A percentile compares a stretch with the other conserved stretches of the same genome.
These are phyloP conservation scores for Mus caroli DNA, from an alignment of 2,797 vertebrate genomes.

Conservation along the genomic window DNA sequence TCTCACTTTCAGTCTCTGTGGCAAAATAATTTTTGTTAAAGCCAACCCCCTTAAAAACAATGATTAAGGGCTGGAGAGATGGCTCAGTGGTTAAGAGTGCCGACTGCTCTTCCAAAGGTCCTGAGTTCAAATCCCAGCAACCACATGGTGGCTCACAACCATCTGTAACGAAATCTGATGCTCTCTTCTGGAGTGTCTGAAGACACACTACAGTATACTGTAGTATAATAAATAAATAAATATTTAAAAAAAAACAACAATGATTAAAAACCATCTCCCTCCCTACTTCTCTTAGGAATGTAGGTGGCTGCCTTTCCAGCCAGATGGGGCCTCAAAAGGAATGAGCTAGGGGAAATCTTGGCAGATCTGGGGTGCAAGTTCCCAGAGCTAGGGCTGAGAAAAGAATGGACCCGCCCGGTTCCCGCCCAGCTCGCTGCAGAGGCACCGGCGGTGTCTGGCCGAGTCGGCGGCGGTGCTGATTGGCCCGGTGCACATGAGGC, in stretches of 20 bases:
- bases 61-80: too few species aligned
- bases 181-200: too few species aligned
- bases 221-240: too few species aligned
- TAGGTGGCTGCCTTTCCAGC: not conserved
- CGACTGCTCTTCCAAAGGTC: too few species aligned
- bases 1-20: not conserved
- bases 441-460: slow-evolving; percentile 66
- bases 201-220: too few species aligned
- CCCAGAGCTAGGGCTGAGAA: slow-evolving; percentile 16
- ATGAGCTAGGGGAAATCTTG: not conserved
- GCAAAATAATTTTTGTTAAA: not conserved
- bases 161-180: too few species aligned
- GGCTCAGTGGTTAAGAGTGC: too few species aligned
- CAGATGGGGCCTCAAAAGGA: not conserved
- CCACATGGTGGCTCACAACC: too few species aligned
- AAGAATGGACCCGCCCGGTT: slow-evolving; percentile 45
- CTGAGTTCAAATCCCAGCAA: too few species aligned
- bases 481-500: slow-evolving; percentile 83
- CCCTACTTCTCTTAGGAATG: not conserved
- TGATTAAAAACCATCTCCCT: too few species aligned
- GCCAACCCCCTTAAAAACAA: not conserved
- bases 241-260: too few species aligned
- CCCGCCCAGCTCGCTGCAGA: not conserved
- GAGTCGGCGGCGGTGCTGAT: not conserved
- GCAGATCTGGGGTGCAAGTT: not conserved